Evolutionary conservation across 1,140 invertebrate species (phyloP), one percentile per base, ranked within the genome.

Genomic region (Neelides sp.): DNA sequence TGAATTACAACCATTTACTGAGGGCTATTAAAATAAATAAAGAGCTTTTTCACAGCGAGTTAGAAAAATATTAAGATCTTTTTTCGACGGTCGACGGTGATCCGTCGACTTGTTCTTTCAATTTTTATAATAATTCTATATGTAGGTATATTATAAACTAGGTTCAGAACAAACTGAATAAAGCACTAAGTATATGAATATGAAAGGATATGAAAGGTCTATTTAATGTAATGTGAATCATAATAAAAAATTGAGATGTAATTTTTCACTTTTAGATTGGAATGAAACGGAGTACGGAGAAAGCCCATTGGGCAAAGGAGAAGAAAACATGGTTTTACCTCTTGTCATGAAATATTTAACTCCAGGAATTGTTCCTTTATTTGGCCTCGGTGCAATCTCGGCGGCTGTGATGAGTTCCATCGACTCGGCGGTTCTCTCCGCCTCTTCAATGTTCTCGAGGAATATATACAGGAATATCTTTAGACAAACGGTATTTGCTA

Each of bases 351-450:
- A 97, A 67, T 90, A 95, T 63, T 73, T 98, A 4, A 96, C 91
- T 3, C 94, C 93, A 0, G 77, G 82, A 64, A 87, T 85, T 69
- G 85, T 98, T 2, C 87, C 92, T 2, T 97, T 97, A 72, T 86
- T 98, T 64, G 94, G 93, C 1, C 73, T 98, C 50, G 94, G 94
- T 0, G 93, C 94, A n/a, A 90, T 98, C 3, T 96, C 91, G 1
- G 93, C 93, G 2, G 92, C 93, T 10, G 92, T 96, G 23, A 96
- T 97, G 93, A 96, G 91, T 24, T 97, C 93, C 2, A 92, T 93
- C 0, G 94, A 98, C 68, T 97, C 93, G 32, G 95, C 91, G 53
- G 87, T 98, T 23, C 75, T 98, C 8, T 94, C 90, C 15, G 93
- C 94, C 2, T 87, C 87, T 54, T 94, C 91, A 15, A 97, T 98